Base-by-base conservation (phyloP, 2,797 vertebrate genomes). In the Lophotriccus pileatus region DNA sequence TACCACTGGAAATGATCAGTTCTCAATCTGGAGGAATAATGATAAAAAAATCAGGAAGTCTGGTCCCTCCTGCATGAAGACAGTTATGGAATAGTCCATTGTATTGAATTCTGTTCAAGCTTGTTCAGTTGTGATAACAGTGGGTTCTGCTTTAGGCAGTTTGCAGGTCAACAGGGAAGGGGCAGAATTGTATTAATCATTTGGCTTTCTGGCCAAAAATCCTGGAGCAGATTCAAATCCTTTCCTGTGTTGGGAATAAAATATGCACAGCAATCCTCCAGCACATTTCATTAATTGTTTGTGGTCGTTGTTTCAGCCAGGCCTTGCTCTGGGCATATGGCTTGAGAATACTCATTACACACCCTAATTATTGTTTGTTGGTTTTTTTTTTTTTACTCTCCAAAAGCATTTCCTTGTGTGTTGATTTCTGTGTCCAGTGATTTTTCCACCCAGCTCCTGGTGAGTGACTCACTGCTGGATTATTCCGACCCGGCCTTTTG, bases 51-150 rank as follows among this genome's bases (percentile, higher is more conserved):
- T 22, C 25, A 56, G 28, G 1, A 13, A 34, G 69, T 50, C 24
- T 64, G 53, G 14, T 34, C 41, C 68, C 58, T 39, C 58, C 72
- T 81, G n/a, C 68, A 20, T 2, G 20, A 72, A 74, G 24, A 47
- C 4, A 46, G 58, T 46, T 32, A 36, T 25, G 24, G 34, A 69
- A 75, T 4, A 34, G 9, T 30, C 36, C 6, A 2, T 56, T 89
- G 24, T 67, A 25, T 77, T 89, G 81, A 89, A 96, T 95, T 80
- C 90, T 93, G 50, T n/a, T 52, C 50, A 66, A 58, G 44, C 49
- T 92, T 75, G 94, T 93, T 94, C 47, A 79, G 32, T 78, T 46
- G 37, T 55, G 53, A 60, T 56, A 85, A 53, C 75, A 56, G 50
- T 24, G 23, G 82, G 36, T 64, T 77, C 72, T 92, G 60, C 16